phyloP scores from a whole-genome alignment of 2,113 vertebrate genomes.

The Dolichotis patagonum region DNA sequence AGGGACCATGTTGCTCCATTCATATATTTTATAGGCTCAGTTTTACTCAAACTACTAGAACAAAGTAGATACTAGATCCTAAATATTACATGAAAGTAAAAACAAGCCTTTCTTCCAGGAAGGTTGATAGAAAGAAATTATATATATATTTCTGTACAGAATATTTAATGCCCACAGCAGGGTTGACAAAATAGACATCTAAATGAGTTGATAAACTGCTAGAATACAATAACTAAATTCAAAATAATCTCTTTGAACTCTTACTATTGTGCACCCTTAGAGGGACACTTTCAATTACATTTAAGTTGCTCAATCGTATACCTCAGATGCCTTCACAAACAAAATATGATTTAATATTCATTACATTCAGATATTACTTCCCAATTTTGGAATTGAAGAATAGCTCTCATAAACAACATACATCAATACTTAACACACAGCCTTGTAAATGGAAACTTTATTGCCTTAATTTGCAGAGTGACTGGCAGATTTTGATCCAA shows the following conservation, averaged over 20 bases:
- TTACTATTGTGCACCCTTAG: slow-evolving; percentile 30
- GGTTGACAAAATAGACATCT: background rate
- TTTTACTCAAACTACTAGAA: slow-evolving; percentile 74
- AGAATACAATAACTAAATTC: slow-evolving; percentile 6
- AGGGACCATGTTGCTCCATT: slow-evolving; percentile 57
- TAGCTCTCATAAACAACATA: background rate
- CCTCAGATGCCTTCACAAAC: background rate
- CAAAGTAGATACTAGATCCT: slow-evolving; percentile 76
- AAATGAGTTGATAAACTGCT: slow-evolving; percentile 6
- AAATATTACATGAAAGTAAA: slow-evolving; percentile 68
- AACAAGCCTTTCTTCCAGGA: slow-evolving; percentile 82
- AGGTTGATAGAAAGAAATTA: slow-evolving; percentile 83
- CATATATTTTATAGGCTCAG: slow-evolving; percentile 70
- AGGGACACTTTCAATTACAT: background rate
- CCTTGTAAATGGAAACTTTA: background rate
- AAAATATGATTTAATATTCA: slow-evolving; percentile 34
- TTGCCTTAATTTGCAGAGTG: background rate
- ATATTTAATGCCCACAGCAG: background rate
- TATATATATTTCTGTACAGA: background rate
- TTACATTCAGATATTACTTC: background rate
- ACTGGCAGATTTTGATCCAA: slow-evolving; percentile 9
- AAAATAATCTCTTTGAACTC: background rate
- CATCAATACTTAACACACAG: background rate
- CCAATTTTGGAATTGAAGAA: slow-evolving; percentile 27
- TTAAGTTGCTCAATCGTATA: background rate